Percentiles rank a stretch among this genome's conserved stretches.
These are phyloP conservation scores for Zophobas morio DNA, from an alignment of 1,140 invertebrate genomes.

Conservation along the genomic window DNA sequence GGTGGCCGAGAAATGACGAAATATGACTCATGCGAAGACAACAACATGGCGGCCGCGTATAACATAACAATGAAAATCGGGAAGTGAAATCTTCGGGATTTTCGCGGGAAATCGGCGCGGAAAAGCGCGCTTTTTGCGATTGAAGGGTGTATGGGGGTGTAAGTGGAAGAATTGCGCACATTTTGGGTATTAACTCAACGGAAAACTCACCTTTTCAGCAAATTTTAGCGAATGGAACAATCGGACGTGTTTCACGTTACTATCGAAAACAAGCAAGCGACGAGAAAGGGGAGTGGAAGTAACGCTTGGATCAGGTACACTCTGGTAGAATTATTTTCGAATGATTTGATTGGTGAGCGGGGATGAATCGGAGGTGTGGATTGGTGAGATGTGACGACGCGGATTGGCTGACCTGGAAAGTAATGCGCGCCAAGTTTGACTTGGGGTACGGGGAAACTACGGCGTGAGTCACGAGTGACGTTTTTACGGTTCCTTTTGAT, in stretches of 20 bases:
- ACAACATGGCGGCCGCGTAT: conserved; percentile 34
- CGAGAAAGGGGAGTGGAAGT: conserved; percentile 38
- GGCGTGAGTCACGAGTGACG: not conserved
- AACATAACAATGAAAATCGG: conserved; percentile 43
- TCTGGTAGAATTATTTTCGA: conserved; percentile 41
- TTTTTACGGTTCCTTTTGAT: not conserved
- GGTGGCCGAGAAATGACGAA: not conserved
- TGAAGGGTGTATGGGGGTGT: not conserved
- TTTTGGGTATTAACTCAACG: not conserved
- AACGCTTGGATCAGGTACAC: conserved; percentile 28
- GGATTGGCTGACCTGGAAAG: conserved; percentile 25
- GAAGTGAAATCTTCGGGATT: conserved; percentile 22
- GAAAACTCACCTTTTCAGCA: conserved; percentile 18
- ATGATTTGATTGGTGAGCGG: conserved; percentile 34
- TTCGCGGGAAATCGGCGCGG: not conserved
- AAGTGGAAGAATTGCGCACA: not conserved
- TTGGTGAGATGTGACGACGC: not conserved
- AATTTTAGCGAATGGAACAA: conserved; percentile 11
- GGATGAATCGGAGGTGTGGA: not conserved
- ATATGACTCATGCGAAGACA: conserved; percentile 41
- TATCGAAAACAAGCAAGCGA: conserved; percentile 31
- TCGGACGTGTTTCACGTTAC: conserved; percentile 34
- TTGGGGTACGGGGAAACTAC: not conserved
- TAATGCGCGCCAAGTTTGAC: conserved; percentile 15
- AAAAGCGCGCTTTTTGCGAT: not conserved